Conservation (phyloP, 1,140 invertebrate genomes). For the Gonioctena quinquepunctata region DNA sequence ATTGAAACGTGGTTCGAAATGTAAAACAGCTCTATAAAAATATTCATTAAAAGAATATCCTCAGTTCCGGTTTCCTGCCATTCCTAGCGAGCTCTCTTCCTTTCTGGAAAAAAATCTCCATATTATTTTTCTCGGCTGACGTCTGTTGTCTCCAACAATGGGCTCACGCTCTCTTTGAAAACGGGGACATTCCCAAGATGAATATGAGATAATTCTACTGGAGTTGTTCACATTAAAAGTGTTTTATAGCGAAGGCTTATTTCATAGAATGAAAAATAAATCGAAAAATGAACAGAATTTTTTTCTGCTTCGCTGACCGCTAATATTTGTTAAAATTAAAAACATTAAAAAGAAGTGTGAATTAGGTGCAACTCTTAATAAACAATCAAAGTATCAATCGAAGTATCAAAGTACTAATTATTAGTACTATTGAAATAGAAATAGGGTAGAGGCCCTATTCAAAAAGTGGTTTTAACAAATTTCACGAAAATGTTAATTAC, state of each 20-base stretch:
- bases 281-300: too few relatives aligned
- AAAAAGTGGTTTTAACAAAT: too few relatives aligned
- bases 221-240: background rate
- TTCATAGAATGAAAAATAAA: too few relatives aligned
- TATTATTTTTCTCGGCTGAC: constrained; percentile 37
- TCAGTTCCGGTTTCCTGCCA: constrained; percentile 45
- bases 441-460: too few relatives aligned
- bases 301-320: too few relatives aligned
- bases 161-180: constrained; percentile 1
- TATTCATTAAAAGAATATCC: constrained; percentile 45
- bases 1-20: constrained; percentile 37
- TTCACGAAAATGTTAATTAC: too few relatives aligned
- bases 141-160: constrained; percentile 32
- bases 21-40: constrained; percentile 44
- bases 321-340: too few relatives aligned
- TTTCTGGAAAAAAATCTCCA: constrained; percentile 36
- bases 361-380: too few relatives aligned
- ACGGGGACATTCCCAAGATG: background rate
- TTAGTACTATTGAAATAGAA: too few relatives aligned
- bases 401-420: too few relatives aligned
- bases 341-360: too few relatives aligned
- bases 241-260: background rate
- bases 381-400: too few relatives aligned
- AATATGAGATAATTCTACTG: background rate
- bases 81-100: constrained; percentile 38